Conservation (phyloP, 2,888 invertebrate genomes). For the Pollenia angustigena region DNA sequence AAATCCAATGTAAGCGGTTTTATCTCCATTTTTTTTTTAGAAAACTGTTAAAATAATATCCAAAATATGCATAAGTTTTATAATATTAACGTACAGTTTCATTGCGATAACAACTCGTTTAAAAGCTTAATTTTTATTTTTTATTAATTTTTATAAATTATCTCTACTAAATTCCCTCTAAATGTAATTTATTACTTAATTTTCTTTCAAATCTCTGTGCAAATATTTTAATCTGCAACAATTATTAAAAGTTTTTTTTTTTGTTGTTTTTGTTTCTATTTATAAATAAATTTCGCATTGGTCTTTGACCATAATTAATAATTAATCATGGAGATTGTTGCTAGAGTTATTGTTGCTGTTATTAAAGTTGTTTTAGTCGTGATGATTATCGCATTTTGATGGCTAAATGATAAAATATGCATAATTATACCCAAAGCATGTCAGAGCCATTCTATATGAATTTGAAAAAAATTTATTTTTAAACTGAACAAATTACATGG, state of each 20-base stretch:
- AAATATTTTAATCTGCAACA: conserved; percentile 9
- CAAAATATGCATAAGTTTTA: no score
- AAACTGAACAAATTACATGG: not conserved
- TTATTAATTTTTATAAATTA: not conserved
- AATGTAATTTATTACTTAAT: conserved; percentile 1
- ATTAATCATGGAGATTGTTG: conserved; percentile 54
- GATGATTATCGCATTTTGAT: conserved; percentile 68
- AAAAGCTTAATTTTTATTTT: no score
- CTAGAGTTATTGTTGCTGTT: conserved; percentile 53
- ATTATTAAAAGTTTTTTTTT: not conserved
- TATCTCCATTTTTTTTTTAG: no score
- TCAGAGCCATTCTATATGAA: conserved; percentile 20
- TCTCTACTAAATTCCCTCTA: not conserved
- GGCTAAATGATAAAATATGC: conserved; percentile 68
- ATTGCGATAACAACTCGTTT: no score
- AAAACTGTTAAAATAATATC: no score
- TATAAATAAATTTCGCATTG: conserved; percentile 53
- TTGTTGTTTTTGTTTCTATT: not conserved
- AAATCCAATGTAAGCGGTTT: no score
- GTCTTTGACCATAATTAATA: conserved; percentile 61
- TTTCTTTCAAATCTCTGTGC: conserved; percentile 5
- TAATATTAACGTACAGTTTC: no score
- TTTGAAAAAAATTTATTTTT: conserved; percentile 28
- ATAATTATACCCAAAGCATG: conserved; percentile 66
- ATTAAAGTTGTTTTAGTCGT: conserved; percentile 34